A percentile compares a stretch with the other conserved stretches of the same genome.
Evolutionary conservation across 2,888 invertebrate genomes (phyloP).

Genomic region (Leptopilina drosophilae): DNA sequence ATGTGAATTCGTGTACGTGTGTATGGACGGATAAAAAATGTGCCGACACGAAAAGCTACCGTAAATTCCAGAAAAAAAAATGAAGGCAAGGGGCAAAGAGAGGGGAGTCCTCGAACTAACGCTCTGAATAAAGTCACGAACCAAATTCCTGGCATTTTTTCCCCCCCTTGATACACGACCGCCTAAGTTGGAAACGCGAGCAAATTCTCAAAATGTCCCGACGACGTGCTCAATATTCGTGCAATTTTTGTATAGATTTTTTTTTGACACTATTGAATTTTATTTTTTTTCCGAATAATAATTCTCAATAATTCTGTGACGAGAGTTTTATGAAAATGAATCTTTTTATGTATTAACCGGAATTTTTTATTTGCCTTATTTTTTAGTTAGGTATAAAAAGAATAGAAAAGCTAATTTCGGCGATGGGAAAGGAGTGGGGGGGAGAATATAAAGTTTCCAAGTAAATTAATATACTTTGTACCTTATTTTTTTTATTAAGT

Average conservation of each 20-base stretch:
- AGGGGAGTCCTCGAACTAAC: constrained; percentile 7
- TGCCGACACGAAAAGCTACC: constrained; percentile 37
- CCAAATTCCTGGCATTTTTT: constrained; percentile 30
- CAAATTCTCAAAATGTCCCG: not conserved
- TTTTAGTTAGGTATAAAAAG: too few species aligned
- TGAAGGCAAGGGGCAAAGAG: too few species aligned
- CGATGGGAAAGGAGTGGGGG: too few species aligned
- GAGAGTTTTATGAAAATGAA: not conserved
- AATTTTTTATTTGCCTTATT: too few species aligned
- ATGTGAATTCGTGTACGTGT: not conserved
- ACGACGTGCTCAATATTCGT: not conserved
- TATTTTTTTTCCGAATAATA: too few species aligned
- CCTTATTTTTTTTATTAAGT: too few species aligned
- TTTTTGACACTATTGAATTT: too few species aligned
- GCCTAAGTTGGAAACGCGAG: not conserved
- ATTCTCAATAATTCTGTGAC: too few species aligned
- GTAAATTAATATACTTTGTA: too few species aligned
- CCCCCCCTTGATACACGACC: not conserved
- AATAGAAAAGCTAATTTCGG: too few species aligned
- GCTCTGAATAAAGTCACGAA: constrained; percentile 34
- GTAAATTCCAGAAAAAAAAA: constrained; percentile 31
- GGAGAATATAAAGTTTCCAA: too few species aligned
- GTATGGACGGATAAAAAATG: constrained; percentile 26
- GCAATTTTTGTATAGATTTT: not conserved
- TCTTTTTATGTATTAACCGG: not conserved